A percentile compares a stretch with the other conserved stretches of the same genome.
Evolutionary conservation across 2,113 vertebrate genomes (phyloP).

Genomic region (Leptodactylus fuscus): DNA sequence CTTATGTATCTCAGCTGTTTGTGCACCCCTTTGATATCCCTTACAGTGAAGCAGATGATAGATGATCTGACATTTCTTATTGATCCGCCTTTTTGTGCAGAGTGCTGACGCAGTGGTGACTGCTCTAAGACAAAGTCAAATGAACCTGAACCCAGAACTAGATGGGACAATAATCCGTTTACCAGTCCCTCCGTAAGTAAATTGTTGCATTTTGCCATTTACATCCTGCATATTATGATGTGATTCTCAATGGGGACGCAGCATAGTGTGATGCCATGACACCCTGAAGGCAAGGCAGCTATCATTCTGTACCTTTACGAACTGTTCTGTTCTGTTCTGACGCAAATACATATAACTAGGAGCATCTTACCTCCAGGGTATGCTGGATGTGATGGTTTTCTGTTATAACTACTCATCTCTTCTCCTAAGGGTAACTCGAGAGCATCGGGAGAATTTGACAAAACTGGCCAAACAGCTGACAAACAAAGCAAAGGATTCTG

Average conservation of each 20-base stretch:
- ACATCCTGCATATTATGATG: too few relatives aligned
- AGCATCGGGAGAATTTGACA: slow-evolving; percentile 89
- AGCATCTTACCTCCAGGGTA: not conserved
- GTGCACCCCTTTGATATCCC: not conserved
- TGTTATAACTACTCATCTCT: not conserved
- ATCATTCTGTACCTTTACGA: too few relatives aligned
- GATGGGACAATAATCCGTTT: slow-evolving; percentile 92
- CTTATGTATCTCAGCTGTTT: too few relatives aligned
- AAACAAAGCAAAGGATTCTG: slow-evolving; percentile 92
- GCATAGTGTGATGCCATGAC: not conserved
- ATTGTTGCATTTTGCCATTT: too few relatives aligned
- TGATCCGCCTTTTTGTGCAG: slow-evolving; percentile 82
- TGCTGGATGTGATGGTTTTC: not conserved
- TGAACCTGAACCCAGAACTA: slow-evolving; percentile 96
- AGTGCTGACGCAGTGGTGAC: slow-evolving; percentile 85
- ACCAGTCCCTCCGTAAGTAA: slow-evolving; percentile 92
- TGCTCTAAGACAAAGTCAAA: slow-evolving; percentile 91
- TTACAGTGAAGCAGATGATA: not conserved
- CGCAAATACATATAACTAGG: not conserved
- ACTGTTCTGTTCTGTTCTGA: too few relatives aligned
- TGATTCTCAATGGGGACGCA: too few relatives aligned
- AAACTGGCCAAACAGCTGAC: slow-evolving; percentile 90
- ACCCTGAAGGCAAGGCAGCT: too few relatives aligned
- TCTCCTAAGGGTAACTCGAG: slow-evolving; percentile 84
- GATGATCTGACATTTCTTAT: not conserved